These are phyloP conservation scores for Danaus melanippus DNA, from an alignment of 1,140 invertebrate genomes.

Conservation along the genomic window DNA sequence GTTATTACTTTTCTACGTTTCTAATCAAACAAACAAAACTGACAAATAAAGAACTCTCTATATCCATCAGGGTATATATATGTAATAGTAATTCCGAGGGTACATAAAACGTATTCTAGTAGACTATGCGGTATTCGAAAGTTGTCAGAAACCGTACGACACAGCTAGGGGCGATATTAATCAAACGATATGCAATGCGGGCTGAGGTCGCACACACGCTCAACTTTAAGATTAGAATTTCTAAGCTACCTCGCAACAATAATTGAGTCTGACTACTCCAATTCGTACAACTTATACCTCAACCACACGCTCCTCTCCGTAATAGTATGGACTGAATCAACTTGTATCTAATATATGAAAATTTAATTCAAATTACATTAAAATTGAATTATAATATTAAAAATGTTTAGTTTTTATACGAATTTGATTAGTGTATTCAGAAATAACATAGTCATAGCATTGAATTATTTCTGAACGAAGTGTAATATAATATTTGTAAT, in stretches of 20 bases:
- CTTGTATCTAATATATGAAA: no score
- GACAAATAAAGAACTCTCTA: no score
- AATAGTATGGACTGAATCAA: not conserved
- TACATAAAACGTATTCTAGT: slow-evolving; percentile 10
- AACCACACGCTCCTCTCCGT: slow-evolving; percentile 10
- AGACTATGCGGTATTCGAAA: slow-evolving; percentile 35
- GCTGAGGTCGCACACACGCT: slow-evolving; percentile 38
- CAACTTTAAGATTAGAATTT: slow-evolving; percentile 65
- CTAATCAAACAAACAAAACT: not conserved
- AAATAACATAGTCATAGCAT: no score
- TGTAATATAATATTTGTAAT: no score
- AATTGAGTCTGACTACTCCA: slow-evolving; percentile 50
- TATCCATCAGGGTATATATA: no score
- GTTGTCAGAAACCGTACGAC: slow-evolving; percentile 44
- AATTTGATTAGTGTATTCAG: no score
- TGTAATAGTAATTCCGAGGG: no score
- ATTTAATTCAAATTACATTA: no score
- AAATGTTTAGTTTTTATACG: no score
- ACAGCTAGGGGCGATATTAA: slow-evolving; percentile 49
- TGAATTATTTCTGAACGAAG: no score
- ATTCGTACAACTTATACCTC: slow-evolving; percentile 28
- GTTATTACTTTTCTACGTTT: not conserved
- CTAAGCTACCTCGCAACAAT: slow-evolving; percentile 42
- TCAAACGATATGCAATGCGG: slow-evolving; percentile 58
- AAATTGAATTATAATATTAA: no score